These are phyloP conservation scores for Helicoverpa armigera DNA, from an alignment of 1,140 invertebrate species.

Conservation along the genomic window DNA sequence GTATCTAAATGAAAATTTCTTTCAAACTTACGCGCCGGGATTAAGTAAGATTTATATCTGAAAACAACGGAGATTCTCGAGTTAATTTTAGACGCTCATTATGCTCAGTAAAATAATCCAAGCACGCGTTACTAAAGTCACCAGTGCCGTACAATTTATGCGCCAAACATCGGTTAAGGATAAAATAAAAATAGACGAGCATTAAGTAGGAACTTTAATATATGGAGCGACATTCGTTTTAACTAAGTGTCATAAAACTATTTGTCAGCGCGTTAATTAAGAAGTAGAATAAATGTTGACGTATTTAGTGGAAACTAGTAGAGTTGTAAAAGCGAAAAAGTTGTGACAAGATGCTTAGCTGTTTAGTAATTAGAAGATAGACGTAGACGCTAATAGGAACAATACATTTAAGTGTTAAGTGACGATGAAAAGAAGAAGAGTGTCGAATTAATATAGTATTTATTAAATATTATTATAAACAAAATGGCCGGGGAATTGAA, in stretches of 20 bases:
- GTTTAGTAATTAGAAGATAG: slow-evolving; percentile 53
- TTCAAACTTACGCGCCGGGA: slow-evolving; percentile 65
- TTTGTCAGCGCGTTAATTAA: slow-evolving; percentile 82
- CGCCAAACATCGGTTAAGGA: slow-evolving; percentile 63
- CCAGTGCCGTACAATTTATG: slow-evolving; percentile 64
- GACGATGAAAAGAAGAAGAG: slow-evolving; percentile 77
- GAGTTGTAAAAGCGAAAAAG: slow-evolving; percentile 64
- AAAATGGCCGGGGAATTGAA: slow-evolving; percentile 77
- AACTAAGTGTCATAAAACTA: slow-evolving; percentile 71
- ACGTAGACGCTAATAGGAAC: slow-evolving; percentile 46
- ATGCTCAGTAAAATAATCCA: slow-evolving; percentile 67
- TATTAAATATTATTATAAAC: slow-evolving; percentile 48
- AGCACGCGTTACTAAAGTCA: slow-evolving; percentile 59
- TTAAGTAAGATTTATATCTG: slow-evolving; percentile 65
- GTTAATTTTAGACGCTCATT: slow-evolving; percentile 70
- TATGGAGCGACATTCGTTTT: slow-evolving; percentile 75
- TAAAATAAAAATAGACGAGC: slow-evolving; percentile 75
- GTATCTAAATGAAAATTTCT: slow-evolving; percentile 63
- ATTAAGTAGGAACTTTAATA: slow-evolving; percentile 67
- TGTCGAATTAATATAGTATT: slow-evolving; percentile 67
- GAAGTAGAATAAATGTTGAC: slow-evolving; percentile 75
- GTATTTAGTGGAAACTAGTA: slow-evolving; percentile 71
- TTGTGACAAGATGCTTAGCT: slow-evolving; percentile 70
- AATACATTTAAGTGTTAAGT: slow-evolving; percentile 55
- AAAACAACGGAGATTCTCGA: slow-evolving; percentile 60